phyloP scores from a whole-genome alignment of 1,140 invertebrate species.

The Oedothorax gibbosus region DNA sequence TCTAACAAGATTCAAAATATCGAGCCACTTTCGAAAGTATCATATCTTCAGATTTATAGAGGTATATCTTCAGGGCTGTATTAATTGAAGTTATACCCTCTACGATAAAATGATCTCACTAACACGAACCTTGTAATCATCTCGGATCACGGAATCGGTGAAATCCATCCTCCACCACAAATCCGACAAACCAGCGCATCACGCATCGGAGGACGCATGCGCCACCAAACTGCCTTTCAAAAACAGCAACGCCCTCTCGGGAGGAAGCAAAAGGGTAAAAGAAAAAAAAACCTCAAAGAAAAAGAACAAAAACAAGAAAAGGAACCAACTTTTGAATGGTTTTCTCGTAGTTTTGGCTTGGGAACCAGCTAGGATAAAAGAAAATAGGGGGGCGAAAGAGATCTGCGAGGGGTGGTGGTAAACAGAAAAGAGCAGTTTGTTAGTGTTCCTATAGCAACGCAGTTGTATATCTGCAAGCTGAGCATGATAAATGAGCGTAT shows the following conservation, averaged over 20 bases:
- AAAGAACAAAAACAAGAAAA: conserved; percentile 14
- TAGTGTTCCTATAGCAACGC: conserved; percentile 58
- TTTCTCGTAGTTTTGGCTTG: conserved; percentile 50
- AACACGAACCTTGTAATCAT: neutral
- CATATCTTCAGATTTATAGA: no score
- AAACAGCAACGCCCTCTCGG: conserved; percentile 45
- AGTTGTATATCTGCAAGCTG: conserved; percentile 60
- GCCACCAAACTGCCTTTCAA: conserved; percentile 31
- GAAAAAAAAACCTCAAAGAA: conserved; percentile 17
- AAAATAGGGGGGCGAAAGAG: conserved; percentile 28
- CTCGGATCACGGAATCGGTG: conserved; percentile 3
- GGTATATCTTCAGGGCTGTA: no score
- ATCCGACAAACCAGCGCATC: conserved; percentile 10
- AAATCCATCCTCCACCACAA: conserved; percentile 9
- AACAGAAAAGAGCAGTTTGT: conserved; percentile 60
- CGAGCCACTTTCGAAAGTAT: no score
- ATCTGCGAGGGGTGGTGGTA: conserved; percentile 36
- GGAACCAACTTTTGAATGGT: conserved; percentile 21
- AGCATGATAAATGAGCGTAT: conserved; percentile 57
- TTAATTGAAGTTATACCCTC: no score
- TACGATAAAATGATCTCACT: no score
- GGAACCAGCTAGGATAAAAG: conserved; percentile 14
- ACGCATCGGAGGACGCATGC: conserved; percentile 27
- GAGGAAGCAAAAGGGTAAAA: conserved; percentile 10
- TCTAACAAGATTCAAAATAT: no score